phyloP scores from a whole-genome alignment of 2,888 invertebrate species.

The Synergus itoensis region DNA sequence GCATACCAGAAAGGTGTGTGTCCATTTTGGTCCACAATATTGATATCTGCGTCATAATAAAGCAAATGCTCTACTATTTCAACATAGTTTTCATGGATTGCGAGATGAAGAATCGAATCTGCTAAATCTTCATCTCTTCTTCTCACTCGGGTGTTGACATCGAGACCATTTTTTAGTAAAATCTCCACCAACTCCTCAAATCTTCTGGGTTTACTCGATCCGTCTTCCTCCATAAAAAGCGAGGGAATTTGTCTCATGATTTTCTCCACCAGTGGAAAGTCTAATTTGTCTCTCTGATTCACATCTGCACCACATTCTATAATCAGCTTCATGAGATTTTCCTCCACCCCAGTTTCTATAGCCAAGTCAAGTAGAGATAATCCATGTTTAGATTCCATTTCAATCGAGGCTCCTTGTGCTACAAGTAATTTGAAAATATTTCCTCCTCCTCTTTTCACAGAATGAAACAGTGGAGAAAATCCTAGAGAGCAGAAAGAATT shows the following conservation, averaged over 20 bases:
- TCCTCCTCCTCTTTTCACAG: not conserved
- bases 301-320: not conserved
- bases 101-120: no score
- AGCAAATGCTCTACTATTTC: no score
- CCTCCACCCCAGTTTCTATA: not conserved
- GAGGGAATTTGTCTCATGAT: not conserved
- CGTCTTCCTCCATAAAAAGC: no score
- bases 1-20: no score
- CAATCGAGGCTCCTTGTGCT: not conserved
- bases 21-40: no score
- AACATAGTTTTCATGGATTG: no score
- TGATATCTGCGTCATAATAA: no score
- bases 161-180: no score
- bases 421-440: not conserved
- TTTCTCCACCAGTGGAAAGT: not conserved
- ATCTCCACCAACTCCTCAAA: no score
- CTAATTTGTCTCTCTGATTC: not conserved
- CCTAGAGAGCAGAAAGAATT: not conserved
- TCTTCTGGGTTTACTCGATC: no score
- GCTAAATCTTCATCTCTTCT: no score
- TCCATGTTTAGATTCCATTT: not conserved
- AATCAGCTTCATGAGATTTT: not conserved
- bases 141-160: no score
- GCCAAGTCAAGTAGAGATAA: not conserved
- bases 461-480: not conserved